phyloP scores from a whole-genome alignment of 2,888 invertebrate genomes.

The Diloba caeruleocephala region DNA sequence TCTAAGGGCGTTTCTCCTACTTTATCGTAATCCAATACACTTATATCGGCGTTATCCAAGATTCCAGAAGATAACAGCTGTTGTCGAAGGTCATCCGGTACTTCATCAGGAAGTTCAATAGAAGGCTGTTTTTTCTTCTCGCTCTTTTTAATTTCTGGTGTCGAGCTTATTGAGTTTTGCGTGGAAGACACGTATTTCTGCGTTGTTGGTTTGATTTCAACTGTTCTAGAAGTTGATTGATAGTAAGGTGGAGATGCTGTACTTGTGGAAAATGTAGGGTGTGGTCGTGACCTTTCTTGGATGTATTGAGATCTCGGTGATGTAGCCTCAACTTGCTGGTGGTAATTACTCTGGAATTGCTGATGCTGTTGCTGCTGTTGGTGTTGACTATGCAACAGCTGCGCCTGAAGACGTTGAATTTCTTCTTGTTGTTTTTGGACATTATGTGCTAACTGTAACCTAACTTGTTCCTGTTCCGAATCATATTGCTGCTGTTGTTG shows the following conservation, averaged over 20 bases:
- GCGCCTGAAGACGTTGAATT: slow-evolving; percentile 83
- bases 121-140: slow-evolving; percentile 88
- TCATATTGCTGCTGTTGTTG: slow-evolving; percentile 70
- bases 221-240: slow-evolving; percentile 81
- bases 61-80: slow-evolving; percentile 96
- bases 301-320: slow-evolving; percentile 77
- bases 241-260: slow-evolving; percentile 76
- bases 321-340: slow-evolving; percentile 72
- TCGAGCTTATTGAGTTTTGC: slow-evolving; percentile 81
- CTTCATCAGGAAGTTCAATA: slow-evolving; percentile 94
- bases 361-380: slow-evolving; percentile 76
- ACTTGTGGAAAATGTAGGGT: slow-evolving; percentile 69
- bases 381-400: slow-evolving; percentile 77
- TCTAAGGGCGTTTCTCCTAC: slow-evolving; percentile 95
- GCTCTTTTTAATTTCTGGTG: slow-evolving; percentile 80
- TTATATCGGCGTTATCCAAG: slow-evolving; percentile 95
- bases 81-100: slow-evolving; percentile 95
- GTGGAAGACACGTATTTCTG: slow-evolving; percentile 85
- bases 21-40: slow-evolving; percentile 96
- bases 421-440: slow-evolving; percentile 88
- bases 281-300: slow-evolving; percentile 79
- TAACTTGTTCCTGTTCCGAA: slow-evolving; percentile 79
- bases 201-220: slow-evolving; percentile 85
- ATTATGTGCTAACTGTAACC: slow-evolving; percentile 80
- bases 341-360: slow-evolving; percentile 65